A percentile compares a stretch with the other conserved stretches of the same genome.
Conservation (phyloP, 2,113 vertebrate genomes). For the Tetrax tetrax region DNA sequence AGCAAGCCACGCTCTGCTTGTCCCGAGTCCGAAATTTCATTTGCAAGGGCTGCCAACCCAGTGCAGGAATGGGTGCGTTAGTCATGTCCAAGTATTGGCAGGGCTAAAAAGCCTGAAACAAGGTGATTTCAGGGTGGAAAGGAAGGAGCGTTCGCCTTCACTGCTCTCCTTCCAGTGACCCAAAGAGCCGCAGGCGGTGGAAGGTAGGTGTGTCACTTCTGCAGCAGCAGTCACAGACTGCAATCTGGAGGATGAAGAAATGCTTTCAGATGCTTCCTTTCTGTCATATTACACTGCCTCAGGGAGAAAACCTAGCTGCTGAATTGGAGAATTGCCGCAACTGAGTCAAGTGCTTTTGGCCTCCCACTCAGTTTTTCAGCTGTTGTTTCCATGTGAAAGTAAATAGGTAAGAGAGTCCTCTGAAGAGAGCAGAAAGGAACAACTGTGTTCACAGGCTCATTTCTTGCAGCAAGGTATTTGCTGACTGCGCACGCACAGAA, state of each 20-base stretch:
- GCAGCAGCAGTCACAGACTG: constrained; percentile 39
- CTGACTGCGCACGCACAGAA: background rate
- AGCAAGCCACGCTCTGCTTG: background rate
- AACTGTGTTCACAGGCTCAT: background rate
- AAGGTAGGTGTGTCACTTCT: constrained; percentile 43
- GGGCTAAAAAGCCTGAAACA: constrained; percentile 8
- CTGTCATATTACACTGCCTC: constrained; percentile 46
- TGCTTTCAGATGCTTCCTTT: constrained; percentile 45
- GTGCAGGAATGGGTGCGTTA: background rate
- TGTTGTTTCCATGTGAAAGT: constrained; percentile 14
- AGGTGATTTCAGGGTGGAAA: constrained; percentile 17
- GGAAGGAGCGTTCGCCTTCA: background rate
- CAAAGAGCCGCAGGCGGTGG: background rate
- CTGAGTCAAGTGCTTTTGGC: constrained; percentile 43
- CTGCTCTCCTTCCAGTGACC: background rate
- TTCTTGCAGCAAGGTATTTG: constrained; percentile 23
- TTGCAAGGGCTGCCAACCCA: background rate
- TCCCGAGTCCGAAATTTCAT: background rate
- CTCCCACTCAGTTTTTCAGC: constrained; percentile 36
- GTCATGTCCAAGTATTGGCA: background rate
- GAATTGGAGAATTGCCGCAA: constrained; percentile 34
- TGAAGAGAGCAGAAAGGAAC: constrained; percentile 9
- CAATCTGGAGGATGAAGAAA: constrained; percentile 32
- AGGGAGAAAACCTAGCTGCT: constrained; percentile 34
- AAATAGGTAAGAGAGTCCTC: constrained; percentile 27